Evolutionary conservation across 23 tunicate species (phyloP), one percentile per base, ranked within the genome.

Genomic region (Styela clava): DNA sequence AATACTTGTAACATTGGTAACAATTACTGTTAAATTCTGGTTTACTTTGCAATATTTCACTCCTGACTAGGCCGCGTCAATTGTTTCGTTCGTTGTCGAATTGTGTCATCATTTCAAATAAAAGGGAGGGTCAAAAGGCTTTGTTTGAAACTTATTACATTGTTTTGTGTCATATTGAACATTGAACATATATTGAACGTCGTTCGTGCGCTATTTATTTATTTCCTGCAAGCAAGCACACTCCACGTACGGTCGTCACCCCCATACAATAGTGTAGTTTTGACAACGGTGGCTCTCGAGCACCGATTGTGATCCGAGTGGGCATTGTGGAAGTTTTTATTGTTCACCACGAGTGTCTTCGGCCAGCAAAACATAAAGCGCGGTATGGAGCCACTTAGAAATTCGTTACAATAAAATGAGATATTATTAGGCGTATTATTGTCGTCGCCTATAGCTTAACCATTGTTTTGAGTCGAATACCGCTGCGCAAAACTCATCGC

Each of bases 341-440:
- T 76, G 81, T 76, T 76, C 81, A 44, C 64, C 81, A 76, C 52
- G 37, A 76, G 81, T 25, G 78, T 34, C 71, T 67, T 72, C n/a
- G 19, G 37, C 78, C 51, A 72, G 51, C 78, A 24, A 27, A 65
- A 65, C 29, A 44, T 44, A 12, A 27, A 24, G 51, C 37, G 29
- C 78, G 65, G 65, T 64, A 24, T 29, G 81, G 37, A 33, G 81
- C 81, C 81, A 76, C 81, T 76, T 52, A 56, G 37, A 29, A 24
- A 52, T 76, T 51, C 81, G 81, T 33, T 76, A 76, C 81, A 76
- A 76, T 76, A 64, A 22, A 31, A 24, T 24, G 65, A 44, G 81
- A 37, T 76, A 76, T 76, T 2, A 76, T 76, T 76, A 44, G 67
- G 81, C n/a, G 52, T 76, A 76, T 33, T 76, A 52, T 76, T 76